These are phyloP conservation scores for Muschampia plurimacula DNA, from an alignment of 2,888 invertebrate species.

Conservation along the genomic window DNA sequence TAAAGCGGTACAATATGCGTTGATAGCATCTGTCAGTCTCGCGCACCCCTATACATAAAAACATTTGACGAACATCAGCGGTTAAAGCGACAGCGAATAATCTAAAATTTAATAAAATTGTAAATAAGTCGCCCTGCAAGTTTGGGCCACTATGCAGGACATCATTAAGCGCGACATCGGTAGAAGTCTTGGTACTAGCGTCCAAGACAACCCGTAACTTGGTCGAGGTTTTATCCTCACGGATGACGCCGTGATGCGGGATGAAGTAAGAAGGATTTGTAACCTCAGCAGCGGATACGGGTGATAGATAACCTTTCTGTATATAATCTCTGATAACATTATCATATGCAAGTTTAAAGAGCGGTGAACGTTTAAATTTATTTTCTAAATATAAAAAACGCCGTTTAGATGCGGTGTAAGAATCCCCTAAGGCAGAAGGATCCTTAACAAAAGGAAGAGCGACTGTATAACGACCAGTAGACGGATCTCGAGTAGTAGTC, in stretches of 20 bases:
- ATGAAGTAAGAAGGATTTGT: not conserved
- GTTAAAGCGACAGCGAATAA: not conserved
- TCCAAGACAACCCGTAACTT: not conserved
- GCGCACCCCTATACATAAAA: not conserved
- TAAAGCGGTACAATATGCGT: not conserved
- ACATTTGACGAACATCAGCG: not conserved
- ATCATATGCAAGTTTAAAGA: not conserved
- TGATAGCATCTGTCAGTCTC: not conserved
- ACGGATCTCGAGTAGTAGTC: not conserved
- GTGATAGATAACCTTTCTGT: not conserved
- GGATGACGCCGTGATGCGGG: not conserved
- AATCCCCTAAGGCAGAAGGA: not conserved
- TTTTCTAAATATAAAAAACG: not conserved
- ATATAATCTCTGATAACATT: not conserved
- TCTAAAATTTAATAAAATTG: not conserved
- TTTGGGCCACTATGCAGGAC: not conserved
- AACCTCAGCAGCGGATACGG: not conserved
- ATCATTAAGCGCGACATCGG: not conserved
- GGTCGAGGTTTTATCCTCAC: not conserved
- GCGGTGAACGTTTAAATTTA: not conserved
- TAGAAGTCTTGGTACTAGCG: not conserved
- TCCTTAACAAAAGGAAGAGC: not conserved
- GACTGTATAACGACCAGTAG: not conserved
- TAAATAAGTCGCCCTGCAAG: not conserved
- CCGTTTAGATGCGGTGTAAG: not conserved